Base-by-base conservation (phyloP, 92 coral and sea anemone genomes). In the Bergia puertoricense region DNA sequence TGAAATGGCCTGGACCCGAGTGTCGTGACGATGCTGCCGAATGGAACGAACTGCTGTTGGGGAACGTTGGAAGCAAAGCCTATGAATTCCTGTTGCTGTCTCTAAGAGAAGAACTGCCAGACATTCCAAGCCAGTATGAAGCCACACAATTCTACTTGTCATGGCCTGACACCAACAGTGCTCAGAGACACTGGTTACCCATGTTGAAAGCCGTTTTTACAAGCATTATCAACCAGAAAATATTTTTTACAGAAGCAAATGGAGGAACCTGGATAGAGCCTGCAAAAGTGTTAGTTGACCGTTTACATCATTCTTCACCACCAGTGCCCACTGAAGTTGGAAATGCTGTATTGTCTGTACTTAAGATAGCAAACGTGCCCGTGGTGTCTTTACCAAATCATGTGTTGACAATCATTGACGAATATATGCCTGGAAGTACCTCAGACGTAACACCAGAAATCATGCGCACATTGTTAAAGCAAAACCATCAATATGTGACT, bases 31-130 rank as follows among this genome's bases (percentile, higher is more conserved):
- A 79, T 74, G 85, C 90, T 69, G 90, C 86, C n/a, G 88, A 86
- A 76, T 90, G 92, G 92, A 90, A 90, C 48, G 83, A 79, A 20
- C n/a, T 90, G n/a, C 57, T 90, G 56, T 66, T 90, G 23, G 46
- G 81, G 73, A 57, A 90, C 11, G 85, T 90, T 42, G 81, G 85
- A 16, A 76, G 86, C 59, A 13, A 71, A 71, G 92, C 88, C 51
- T 72, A 85, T 62, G n/a, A 44, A 74, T 46, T 38, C 0, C 77
- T 81, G 22, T 11, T 90, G n/a, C 68, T 80, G 9, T 18, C 14
- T 11, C 85, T 86, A 2, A 39, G 57, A 39, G 0, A 54, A 0
- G n/a, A 5, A 1, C 46, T 69, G 42, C 77, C 18, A 69, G 37
- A 44, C 23, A 54, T 43, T 13, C 46, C 43, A 13, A 9, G 5